Conservation (phyloP, 1,140 invertebrate species). For the Parapsyche elsis region DNA sequence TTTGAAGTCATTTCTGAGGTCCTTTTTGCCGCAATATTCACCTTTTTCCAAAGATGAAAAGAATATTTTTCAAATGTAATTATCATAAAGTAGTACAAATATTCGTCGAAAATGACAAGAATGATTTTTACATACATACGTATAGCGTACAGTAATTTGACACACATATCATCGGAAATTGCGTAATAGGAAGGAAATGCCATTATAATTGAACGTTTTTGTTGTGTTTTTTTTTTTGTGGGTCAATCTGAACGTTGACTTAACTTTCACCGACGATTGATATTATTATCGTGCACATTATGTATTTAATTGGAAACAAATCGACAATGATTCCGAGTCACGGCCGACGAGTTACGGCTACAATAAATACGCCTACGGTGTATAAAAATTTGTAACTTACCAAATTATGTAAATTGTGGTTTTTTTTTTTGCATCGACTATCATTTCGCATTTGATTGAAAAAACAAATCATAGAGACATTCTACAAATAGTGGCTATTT, state of each 20-base stretch:
- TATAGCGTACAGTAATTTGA: background rate
- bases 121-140: background rate
- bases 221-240: background rate
- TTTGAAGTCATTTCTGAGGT: too few relatives aligned
- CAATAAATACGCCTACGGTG: conserved; percentile 4
- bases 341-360: background rate
- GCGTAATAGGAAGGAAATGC: too few relatives aligned
- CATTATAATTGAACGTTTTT: too few relatives aligned
- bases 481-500: too few relatives aligned
- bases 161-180: too few relatives aligned
- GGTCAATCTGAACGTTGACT: background rate
- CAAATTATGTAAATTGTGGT: background rate
- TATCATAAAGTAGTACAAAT: too few relatives aligned
- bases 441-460: too few relatives aligned
- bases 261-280: conserved; percentile 9
- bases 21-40: too few relatives aligned
- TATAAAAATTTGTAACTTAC: conserved; percentile 15
- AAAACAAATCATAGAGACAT: too few relatives aligned
- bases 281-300: conserved; percentile 18
- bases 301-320: conserved; percentile 34
- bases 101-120: too few relatives aligned
- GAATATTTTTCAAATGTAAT: too few relatives aligned
- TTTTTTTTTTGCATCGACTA: background rate
- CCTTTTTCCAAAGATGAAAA: too few relatives aligned
- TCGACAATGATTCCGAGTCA: conserved; percentile 20